Conservation (phyloP, 2,113 vertebrate genomes). For the Numenius arquata region DNA sequence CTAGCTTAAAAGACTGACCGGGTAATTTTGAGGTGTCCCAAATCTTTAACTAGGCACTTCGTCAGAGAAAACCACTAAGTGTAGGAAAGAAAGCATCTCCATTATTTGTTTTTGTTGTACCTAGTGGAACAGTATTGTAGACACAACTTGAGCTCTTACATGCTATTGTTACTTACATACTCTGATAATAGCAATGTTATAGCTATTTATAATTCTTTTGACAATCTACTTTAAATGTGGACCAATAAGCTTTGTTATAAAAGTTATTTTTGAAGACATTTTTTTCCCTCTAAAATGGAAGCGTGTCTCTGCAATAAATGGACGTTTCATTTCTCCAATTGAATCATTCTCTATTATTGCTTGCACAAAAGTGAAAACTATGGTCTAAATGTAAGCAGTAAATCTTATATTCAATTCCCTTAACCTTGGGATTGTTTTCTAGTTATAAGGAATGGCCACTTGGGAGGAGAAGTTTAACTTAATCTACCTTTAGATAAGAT, state of each 20-base stretch:
- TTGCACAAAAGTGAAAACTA: neutral
- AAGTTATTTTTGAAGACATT: neutral
- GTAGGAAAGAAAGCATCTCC: neutral
- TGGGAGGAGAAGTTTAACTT: neutral
- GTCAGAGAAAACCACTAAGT: neutral
- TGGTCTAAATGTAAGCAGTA: neutral
- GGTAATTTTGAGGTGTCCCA: neutral
- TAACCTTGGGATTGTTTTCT: slow-evolving; percentile 5
- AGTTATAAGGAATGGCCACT: neutral
- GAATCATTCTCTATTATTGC: neutral
- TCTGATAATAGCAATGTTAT: neutral
- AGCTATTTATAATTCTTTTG: neutral
- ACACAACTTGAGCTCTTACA: neutral
- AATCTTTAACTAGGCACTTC: neutral
- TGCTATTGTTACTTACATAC: neutral
- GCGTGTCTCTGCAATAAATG: neutral
- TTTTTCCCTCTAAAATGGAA: neutral
- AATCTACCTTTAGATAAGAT: neutral
- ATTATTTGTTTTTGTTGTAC: neutral
- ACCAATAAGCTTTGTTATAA: neutral
- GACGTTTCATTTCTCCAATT: neutral
- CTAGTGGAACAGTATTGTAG: neutral
- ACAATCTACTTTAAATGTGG: neutral
- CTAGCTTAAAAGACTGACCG: neutral
- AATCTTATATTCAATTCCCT: slow-evolving; percentile 4